These are phyloP conservation scores for Gari tellinella DNA, from an alignment of 2,888 invertebrate species.

Conservation along the genomic window DNA sequence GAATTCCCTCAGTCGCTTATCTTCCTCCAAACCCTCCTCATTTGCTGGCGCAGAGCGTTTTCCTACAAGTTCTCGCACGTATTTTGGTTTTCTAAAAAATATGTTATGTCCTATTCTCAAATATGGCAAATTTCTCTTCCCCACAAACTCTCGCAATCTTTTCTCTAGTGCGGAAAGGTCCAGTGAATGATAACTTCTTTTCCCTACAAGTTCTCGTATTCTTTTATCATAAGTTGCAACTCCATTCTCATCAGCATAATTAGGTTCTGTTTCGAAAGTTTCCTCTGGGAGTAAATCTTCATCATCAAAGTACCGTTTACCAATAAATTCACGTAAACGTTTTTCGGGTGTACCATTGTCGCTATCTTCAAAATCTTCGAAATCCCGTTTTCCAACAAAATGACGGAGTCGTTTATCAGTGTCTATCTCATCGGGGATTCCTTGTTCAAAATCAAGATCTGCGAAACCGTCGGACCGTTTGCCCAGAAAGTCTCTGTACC, in stretches of 20 bases:
- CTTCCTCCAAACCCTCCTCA: conserved; percentile 17
- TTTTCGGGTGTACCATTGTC: conserved; percentile 22
- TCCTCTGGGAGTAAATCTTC: background rate
- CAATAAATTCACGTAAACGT: conserved; percentile 45
- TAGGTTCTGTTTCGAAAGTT: background rate
- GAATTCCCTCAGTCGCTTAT: conserved; percentile 52
- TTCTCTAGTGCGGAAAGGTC: conserved; percentile 38
- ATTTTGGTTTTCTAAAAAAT: conserved; percentile 50
- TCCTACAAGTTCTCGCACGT: conserved; percentile 49
- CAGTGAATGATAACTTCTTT: conserved; percentile 21
- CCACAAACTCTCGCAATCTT: conserved; percentile 56
- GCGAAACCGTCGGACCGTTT: conserved; percentile 20
- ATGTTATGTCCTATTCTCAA: conserved; percentile 22
- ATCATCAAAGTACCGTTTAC: conserved; percentile 9
- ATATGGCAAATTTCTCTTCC: conserved; percentile 42
- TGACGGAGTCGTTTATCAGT: conserved; percentile 47
- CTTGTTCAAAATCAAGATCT: background rate
- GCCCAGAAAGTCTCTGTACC: conserved; percentile 50
- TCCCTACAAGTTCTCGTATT: conserved; percentile 54
- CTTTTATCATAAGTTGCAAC: conserved; percentile 36
- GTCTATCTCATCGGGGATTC: conserved; percentile 12
- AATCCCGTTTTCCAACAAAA: conserved; percentile 50
- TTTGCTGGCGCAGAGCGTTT: conserved; percentile 23
- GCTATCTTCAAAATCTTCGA: conserved; percentile 3
- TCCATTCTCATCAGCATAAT: conserved; percentile 4